These are phyloP conservation scores for Hippocampus barbouri DNA, from an alignment of 2,113 vertebrate species.

Conservation along the genomic window DNA sequence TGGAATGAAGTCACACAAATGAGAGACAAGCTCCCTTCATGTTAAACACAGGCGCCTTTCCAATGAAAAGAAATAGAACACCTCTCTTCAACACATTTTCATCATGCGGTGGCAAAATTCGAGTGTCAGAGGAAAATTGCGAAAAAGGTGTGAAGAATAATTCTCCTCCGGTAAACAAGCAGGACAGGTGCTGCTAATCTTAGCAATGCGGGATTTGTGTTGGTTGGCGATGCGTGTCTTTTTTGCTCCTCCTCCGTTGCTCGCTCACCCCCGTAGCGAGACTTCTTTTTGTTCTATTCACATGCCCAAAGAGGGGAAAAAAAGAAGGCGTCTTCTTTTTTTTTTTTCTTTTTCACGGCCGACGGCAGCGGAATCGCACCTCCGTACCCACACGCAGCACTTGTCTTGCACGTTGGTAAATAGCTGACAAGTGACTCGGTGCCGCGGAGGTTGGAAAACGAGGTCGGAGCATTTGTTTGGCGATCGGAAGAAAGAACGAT, in stretches of 20 bases:
- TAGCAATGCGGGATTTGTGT: conserved; percentile 15
- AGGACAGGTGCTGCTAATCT: conserved; percentile 28
- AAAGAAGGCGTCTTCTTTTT: conserved; percentile 36
- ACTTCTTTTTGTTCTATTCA: conserved; percentile 43
- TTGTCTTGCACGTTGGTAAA: conserved; percentile 16
- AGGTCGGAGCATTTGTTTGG: conserved; percentile 40
- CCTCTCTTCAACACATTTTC: too few species aligned
- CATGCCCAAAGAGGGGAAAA: conserved; percentile 48
- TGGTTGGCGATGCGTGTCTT: conserved; percentile 19
- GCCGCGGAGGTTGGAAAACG: conserved; percentile 13
- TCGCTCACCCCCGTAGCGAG: conserved; percentile 20
- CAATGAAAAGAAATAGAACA: too few species aligned
- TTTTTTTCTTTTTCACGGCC: conserved; percentile 52
- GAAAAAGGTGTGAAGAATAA: conserved; percentile 12
- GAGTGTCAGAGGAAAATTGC: not conserved
- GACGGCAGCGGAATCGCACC: conserved; percentile 40
- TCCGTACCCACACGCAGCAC: conserved; percentile 5
- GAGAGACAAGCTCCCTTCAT: too few species aligned
- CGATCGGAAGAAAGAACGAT: conserved; percentile 14
- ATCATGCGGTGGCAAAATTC: too few species aligned
- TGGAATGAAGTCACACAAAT: too few species aligned
- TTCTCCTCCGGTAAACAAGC: conserved; percentile 17
- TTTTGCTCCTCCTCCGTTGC: conserved; percentile 28
- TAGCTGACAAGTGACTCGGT: conserved; percentile 36
- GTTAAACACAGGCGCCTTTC: too few species aligned